Percentiles rank a stretch among this genome's conserved stretches.
phyloP scores from a whole-genome alignment of 2,113 vertebrate species.

The Seriola quinqueradiata region DNA sequence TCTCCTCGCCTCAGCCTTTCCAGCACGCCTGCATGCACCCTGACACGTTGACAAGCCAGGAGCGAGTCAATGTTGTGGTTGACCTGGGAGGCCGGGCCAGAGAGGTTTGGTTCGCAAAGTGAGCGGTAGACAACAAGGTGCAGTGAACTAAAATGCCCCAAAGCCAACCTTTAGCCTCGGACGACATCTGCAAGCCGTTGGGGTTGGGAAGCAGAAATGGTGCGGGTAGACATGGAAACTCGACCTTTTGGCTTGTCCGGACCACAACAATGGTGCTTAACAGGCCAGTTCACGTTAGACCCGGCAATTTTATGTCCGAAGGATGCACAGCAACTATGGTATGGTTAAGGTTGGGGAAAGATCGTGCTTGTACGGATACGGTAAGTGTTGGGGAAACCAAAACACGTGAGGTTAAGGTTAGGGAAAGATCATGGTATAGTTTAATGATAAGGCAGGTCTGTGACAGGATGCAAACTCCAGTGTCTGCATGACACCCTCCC shows the following conservation, averaged over 20 bases:
- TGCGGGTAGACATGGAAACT: constrained; percentile 45
- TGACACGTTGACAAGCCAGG: constrained; percentile 79
- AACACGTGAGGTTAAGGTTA: not conserved
- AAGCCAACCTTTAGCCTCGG: constrained; percentile 55
- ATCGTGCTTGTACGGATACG: not conserved
- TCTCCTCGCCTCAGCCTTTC: constrained; percentile 31
- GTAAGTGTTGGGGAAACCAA: not conserved
- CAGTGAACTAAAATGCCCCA: constrained; percentile 63
- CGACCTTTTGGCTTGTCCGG: constrained; percentile 17
- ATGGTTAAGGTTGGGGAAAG: not conserved
- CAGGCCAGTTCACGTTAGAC: constrained; percentile 7
- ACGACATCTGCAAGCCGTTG: constrained; percentile 67
- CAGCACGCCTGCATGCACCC: constrained; percentile 73
- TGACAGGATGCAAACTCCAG: no score
- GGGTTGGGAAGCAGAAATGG: constrained; percentile 29
- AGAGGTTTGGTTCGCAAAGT: constrained; percentile 70
- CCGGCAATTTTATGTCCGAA: not conserved
- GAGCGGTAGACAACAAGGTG: constrained; percentile 72
- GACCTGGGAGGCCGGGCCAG: constrained; percentile 68
- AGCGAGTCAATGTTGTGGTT: constrained; percentile 72
- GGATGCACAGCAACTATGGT: not conserved
- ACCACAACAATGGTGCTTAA: constrained; percentile 33
- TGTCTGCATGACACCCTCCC: not conserved
- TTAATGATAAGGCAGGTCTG: no score
- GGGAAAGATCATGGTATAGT: no score